These are phyloP conservation scores for Apostichopus japonicus DNA, from an alignment of 35 echinoderm and acorn worm genomes.

Conservation along the genomic window DNA sequence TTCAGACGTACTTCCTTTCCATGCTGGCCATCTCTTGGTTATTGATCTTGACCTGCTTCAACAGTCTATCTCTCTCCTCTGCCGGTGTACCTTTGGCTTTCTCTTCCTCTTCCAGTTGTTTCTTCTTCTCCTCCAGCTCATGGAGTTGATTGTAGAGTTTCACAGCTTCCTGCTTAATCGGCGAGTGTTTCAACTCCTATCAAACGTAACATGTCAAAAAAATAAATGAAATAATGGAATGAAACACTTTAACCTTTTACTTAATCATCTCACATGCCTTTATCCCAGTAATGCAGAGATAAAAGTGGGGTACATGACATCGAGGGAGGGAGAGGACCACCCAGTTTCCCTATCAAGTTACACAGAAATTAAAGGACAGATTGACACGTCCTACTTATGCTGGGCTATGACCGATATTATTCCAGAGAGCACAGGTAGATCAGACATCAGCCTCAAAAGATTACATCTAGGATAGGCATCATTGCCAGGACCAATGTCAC, in stretches of 20 bases:
- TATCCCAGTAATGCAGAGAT: background rate
- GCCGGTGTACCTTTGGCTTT: constrained; percentile 82
- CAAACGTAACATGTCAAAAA: background rate
- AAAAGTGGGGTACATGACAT: too few relatives aligned
- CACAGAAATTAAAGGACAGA: too few relatives aligned
- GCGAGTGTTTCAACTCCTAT: constrained; percentile 83
- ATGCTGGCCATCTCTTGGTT: constrained; percentile 96
- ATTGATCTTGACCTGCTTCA: constrained; percentile 95
- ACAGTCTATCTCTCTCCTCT: constrained; percentile 82
- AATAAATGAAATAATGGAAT: background rate
- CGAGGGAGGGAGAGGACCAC: too few relatives aligned
- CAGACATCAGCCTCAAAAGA: too few relatives aligned
- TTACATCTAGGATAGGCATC: too few relatives aligned
- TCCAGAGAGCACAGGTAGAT: too few relatives aligned
- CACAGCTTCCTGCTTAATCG: constrained; percentile 92
- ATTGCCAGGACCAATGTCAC: too few relatives aligned
- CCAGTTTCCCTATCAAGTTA: too few relatives aligned
- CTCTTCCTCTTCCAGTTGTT: constrained; percentile 76
- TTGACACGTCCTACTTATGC: too few relatives aligned
- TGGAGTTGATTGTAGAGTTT: constrained; percentile 89
- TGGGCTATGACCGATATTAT: too few relatives aligned
- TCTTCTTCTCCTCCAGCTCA: constrained; percentile 92
- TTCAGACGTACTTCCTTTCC: constrained; percentile 81
- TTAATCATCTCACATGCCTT: background rate
- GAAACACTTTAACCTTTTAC: too few relatives aligned